Percentiles rank a stretch among this genome's conserved stretches.
These are phyloP conservation scores for Arrhopalites spinosus DNA, from an alignment of 2,888 invertebrate species.

Conservation along the genomic window DNA sequence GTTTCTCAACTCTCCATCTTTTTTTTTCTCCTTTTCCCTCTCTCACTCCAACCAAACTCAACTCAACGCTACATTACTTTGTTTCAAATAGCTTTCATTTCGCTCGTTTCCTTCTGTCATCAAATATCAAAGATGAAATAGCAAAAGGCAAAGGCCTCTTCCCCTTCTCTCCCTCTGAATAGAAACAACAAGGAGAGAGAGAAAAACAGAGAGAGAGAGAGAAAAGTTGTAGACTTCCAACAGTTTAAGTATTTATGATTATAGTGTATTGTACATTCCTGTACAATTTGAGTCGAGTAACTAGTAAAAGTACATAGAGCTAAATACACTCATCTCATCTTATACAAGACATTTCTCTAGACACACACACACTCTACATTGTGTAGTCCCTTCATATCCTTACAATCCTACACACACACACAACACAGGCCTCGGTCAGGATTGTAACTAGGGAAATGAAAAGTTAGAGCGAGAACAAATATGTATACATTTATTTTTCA, in stretches of 20 bases:
- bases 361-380: background rate
- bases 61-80: background rate
- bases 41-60: background rate
- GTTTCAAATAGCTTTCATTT: conserved; percentile 4
- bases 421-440: no score
- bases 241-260: conserved; percentile 33
- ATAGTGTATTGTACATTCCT: conserved; percentile 1
- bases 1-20: background rate
- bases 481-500: conserved; percentile 29
- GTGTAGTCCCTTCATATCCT: background rate
- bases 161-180: background rate
- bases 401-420: no score
- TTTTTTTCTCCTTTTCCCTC: background rate
- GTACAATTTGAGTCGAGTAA: background rate
- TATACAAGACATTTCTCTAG: background rate
- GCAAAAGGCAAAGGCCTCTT: background rate
- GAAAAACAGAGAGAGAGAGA: background rate
- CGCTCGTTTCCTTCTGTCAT: conserved; percentile 9
- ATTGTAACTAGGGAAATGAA: conserved; percentile 6
- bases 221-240: conserved; percentile 9
- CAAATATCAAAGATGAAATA: conserved; percentile 21
- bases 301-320: no score
- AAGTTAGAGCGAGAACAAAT: conserved; percentile 14
- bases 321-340: no score
- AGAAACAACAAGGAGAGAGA: background rate